A percentile compares a stretch with the other conserved stretches of the same genome.
Evolutionary conservation across 2,888 invertebrate species (phyloP).

Genomic region (Cheilosia impressa): DNA sequence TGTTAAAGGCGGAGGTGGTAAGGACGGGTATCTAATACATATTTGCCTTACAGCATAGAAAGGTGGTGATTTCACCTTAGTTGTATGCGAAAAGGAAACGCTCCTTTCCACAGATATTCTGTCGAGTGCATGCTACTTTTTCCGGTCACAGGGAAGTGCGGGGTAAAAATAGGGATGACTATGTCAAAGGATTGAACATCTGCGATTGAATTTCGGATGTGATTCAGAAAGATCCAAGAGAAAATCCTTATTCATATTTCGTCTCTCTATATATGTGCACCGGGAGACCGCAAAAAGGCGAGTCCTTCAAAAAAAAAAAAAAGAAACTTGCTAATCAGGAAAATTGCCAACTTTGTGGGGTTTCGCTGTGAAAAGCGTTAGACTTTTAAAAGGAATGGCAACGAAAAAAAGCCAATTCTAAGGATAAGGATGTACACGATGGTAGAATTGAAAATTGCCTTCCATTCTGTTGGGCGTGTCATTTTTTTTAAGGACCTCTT

Average conservation of each 20-base stretch:
- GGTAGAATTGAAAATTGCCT: conserved; percentile 63
- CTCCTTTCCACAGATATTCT: conserved; percentile 3
- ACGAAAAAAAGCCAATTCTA: conserved; percentile 5
- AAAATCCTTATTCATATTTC: conserved; percentile 46
- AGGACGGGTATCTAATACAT: conserved; percentile 2
- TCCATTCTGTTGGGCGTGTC: conserved; percentile 14
- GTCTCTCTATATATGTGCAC: conserved; percentile 25
- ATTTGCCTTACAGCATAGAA: conserved; percentile 32
- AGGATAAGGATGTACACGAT: conserved; percentile 29
- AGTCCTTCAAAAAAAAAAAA: conserved; percentile 10
- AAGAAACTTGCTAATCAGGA: conserved; percentile 60
- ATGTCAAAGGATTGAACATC: conserved; percentile 59
- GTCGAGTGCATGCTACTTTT: conserved; percentile 26
- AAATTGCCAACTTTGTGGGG: conserved; percentile 68
- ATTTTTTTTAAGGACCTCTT: conserved; percentile 5
- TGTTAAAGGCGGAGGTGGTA: neutral
- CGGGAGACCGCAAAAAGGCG: conserved; percentile 33
- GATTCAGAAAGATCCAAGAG: conserved; percentile 34
- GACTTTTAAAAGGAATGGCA: conserved; percentile 36
- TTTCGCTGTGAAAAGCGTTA: conserved; percentile 40
- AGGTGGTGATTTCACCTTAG: conserved; percentile 11
- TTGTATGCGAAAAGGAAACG: neutral
- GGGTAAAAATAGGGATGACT: conserved; percentile 17
- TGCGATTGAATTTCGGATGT: conserved; percentile 55
- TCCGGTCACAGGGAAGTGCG: conserved; percentile 48